Percentiles rank a stretch among this genome's conserved stretches.
Evolutionary conservation across 1,140 invertebrate species (phyloP).

Genomic region (Lordiphosa stackelbergi): DNA sequence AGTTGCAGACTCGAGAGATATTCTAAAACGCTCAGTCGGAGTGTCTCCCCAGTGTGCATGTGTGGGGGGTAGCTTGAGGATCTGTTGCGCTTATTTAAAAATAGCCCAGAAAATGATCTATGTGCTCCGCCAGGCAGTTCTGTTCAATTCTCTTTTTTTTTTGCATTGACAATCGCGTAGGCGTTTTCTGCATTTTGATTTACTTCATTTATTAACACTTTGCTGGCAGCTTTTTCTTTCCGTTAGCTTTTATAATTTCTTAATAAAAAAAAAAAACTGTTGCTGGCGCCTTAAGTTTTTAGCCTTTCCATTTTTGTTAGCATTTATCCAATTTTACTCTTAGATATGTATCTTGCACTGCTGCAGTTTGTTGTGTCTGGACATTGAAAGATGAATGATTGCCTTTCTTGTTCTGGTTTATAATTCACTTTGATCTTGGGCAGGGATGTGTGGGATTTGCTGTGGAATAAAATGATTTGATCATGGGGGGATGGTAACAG

Average conservation of each 20-base stretch:
- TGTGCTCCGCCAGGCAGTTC: slow-evolving; percentile 23
- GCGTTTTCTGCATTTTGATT: slow-evolving; percentile 51
- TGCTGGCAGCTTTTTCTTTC: slow-evolving; percentile 56
- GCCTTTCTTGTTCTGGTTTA: slow-evolving; percentile 41
- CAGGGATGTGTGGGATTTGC: slow-evolving; percentile 6
- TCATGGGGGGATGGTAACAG: no score
- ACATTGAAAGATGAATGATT: slow-evolving; percentile 59
- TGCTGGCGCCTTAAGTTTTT: slow-evolving; percentile 51
- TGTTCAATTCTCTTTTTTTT: slow-evolving; percentile 8
- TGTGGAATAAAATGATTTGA: no score
- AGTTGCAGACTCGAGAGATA: slow-evolving; percentile 11
- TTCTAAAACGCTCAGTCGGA: no score
- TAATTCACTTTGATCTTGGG: slow-evolving; percentile 36
- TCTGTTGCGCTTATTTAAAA: slow-evolving; percentile 49
- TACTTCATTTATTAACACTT: slow-evolving; percentile 57
- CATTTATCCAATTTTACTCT: slow-evolving; percentile 20
- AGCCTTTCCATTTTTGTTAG: slow-evolving; percentile 29
- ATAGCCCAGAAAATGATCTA: slow-evolving; percentile 61
- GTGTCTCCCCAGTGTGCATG: slow-evolving; percentile 1
- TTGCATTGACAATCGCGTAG: slow-evolving; percentile 40
- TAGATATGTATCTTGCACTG: slow-evolving; percentile 47
- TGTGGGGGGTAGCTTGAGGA: slow-evolving; percentile 28
- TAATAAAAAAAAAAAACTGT: slow-evolving; percentile 9
- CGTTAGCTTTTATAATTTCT: slow-evolving; percentile 53
- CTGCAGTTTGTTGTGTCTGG: slow-evolving; percentile 22